A percentile compares a stretch with the other conserved stretches of the same genome.
phyloP scores from a whole-genome alignment of 1,140 invertebrate species.

The Drosophila quadrilineata region DNA sequence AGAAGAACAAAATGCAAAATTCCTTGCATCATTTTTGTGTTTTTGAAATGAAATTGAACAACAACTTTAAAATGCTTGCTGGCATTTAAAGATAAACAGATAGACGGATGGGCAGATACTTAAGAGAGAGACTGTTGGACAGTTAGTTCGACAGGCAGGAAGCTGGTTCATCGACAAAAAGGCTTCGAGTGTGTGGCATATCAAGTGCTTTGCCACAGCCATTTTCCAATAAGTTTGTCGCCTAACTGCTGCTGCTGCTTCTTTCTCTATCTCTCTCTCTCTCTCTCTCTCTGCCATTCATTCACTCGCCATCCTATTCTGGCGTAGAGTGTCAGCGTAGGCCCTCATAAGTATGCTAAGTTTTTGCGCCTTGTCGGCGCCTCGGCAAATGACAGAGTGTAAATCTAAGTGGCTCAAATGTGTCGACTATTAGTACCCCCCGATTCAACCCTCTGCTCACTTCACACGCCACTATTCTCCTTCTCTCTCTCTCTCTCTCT shows the following conservation, averaged over 20 bases:
- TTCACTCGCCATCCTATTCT: background rate
- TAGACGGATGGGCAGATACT: constrained; percentile 2
- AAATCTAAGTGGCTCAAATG: constrained; percentile 51
- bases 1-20: constrained; percentile 30
- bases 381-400: constrained; percentile 46
- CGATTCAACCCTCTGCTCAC: background rate
- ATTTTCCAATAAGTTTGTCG: constrained; percentile 71
- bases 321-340: constrained; percentile 24
- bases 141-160: constrained; percentile 5
- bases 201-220: constrained; percentile 57
- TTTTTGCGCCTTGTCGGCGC: constrained; percentile 48
- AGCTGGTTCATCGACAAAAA: constrained; percentile 21
- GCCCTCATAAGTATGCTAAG: constrained; percentile 60
- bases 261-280: background rate
- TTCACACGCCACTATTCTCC: background rate
- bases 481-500: background rate
- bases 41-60: constrained; percentile 49
- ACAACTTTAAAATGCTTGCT: too few relatives aligned
- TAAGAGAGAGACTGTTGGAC: background rate
- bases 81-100: constrained; percentile 39
- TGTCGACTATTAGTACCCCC: constrained; percentile 39
- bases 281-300: background rate
- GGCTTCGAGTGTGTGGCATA: constrained; percentile 51
- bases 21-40: constrained; percentile 76
- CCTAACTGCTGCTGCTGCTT: constrained; percentile 11